Base-by-base conservation (phyloP, 2,888 invertebrate species). In the Anarsia innoxiella region DNA sequence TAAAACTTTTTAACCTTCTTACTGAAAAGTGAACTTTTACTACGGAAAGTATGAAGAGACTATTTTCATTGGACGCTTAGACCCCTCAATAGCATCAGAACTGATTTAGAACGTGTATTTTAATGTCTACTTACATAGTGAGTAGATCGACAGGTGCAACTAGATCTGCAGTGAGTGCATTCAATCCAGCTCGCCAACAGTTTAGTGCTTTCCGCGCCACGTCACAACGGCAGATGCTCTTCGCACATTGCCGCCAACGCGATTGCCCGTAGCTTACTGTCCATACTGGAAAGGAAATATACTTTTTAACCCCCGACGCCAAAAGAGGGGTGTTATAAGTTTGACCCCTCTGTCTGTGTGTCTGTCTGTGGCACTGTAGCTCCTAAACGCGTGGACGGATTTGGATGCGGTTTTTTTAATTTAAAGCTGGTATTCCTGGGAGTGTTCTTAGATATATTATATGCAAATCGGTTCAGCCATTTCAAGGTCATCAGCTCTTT, bases 131-230 rank as follows among this genome's bases (percentile, higher is more conserved):
- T 83, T 70, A 91, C 92, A 92, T 87, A 41, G 86, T 86, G 26
- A 87, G 68, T 2, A 90, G 79, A 56, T 92, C 91, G 19, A 82
- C 76, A 0, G 92, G 92, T 0, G 91, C 84, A 1, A 88, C 65
- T 55, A 92, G 87, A 12, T 87, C 75, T 0, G 87, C 63, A 0
- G 91, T 89, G 6, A 92, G 75, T n/a, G 84, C 73, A 0, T 79
- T 65, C 6, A 92, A 67, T 0, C 87, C 86, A 26, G 87, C 83
- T 41, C 89, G 86, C 91, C 91, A 92, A 58, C 92, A 92, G 46
- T 88, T 90, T 15, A 92, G 67, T 0, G 89, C 87, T 37, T 87
- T 88, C 0, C 88, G 89, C 49, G 88, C 87, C 0, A 88, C 87
- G 49, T 88, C 85, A 52, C 92, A 92, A 39, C 87, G 87, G 52